Evolutionary conservation across 2,113 vertebrate species (phyloP).

Genomic region (Chlamydotis undulata): DNA sequence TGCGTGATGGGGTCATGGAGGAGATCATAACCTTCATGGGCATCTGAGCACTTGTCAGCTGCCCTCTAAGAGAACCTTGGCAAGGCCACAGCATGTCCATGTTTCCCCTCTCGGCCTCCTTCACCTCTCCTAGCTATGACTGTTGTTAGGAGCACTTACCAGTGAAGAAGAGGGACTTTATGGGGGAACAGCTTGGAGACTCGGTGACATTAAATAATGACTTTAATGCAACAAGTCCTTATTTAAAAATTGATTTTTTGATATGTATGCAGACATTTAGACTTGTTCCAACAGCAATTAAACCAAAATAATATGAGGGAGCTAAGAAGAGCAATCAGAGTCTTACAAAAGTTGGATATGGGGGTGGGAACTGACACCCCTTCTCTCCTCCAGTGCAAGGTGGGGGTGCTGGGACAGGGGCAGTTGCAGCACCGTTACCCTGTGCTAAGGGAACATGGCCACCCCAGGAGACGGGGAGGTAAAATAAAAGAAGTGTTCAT

Average conservation of each 20-base stretch:
- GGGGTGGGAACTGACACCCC: background rate
- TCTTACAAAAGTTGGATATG: background rate
- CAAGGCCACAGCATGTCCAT: background rate
- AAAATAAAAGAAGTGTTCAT: background rate
- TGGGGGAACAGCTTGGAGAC: background rate
- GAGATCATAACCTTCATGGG: accelerated
- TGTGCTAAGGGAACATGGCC: background rate
- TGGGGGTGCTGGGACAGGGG: background rate
- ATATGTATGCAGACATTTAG: background rate
- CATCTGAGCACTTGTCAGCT: background rate
- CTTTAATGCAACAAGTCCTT: background rate
- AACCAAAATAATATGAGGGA: background rate
- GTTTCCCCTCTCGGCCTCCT: background rate
- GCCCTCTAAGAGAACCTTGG: background rate
- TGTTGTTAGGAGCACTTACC: background rate
- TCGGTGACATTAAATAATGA: background rate
- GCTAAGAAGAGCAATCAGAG: background rate
- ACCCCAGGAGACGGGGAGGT: background rate
- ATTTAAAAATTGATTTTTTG: background rate
- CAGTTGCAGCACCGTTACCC: background rate
- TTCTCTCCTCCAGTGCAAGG: background rate
- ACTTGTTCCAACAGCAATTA: background rate
- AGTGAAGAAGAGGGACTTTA: background rate
- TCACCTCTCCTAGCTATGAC: background rate
- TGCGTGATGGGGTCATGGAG: background rate